Base-by-base conservation (phyloP, 2,888 invertebrate genomes). In the Entomobrya proxima region DNA sequence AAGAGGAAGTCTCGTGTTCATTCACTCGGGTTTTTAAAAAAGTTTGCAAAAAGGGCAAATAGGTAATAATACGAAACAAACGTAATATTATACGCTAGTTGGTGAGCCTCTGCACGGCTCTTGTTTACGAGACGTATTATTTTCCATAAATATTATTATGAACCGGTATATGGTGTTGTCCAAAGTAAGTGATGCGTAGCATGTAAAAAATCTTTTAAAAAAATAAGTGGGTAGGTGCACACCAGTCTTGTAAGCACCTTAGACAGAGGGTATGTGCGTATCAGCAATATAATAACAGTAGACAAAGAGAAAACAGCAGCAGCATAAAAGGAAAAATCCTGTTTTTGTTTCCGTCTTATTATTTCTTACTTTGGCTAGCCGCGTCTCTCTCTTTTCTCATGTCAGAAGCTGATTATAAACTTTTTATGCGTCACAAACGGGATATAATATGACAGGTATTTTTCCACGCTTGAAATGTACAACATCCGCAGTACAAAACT, bases 381-480 rank as follows among this genome's bases (percentile, higher is more conserved):
- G 21, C 18, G 21, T 69, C 27, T n/a, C 44, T 30, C 32, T 11
- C 50, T 52, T 11, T 27, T 11, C 21, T 44, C 82, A 82, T 82
- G 82, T 82, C 75, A 75, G 40, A 64, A 75, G 21, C 50, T 82
- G 61, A 75, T 82, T 75, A 64, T 58, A 82, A 74, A 32, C 6
- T 40, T 64, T 72, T 75, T 47, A 27, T 58, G 27, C 40, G 44
- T 24, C 30, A 82, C 44, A 52, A 61, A 61, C 27, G 55, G 44
- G 74, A 76, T 76, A 58, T 32, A 32, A 58, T 35, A 47, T 82
- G 82, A 82, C 82, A 82, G 64, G 47, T 74, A 74, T 72, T 61
- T 76, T 69, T 74, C 21, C n/a, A 21, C 13, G 15, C 27, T n/a
- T 13, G 37, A 58, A 74, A 81, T 72, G 55, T 15, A 58, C 81